Conservation (phyloP, 1,140 invertebrate species). For the Tetramorium parvispinum region DNA sequence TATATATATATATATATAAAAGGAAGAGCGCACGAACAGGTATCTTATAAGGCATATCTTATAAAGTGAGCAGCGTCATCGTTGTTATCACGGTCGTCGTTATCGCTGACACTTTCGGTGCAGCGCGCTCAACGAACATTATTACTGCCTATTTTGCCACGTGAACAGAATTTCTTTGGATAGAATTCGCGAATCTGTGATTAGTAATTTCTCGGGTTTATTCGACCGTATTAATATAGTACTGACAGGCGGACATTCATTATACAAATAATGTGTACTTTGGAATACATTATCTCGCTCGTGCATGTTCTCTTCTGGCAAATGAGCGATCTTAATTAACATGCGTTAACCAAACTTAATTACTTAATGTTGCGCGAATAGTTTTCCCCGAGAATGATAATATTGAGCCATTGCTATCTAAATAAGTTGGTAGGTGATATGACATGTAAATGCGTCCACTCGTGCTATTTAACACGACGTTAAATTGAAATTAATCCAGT, state of each 20-base stretch:
- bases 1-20: too few relatives aligned
- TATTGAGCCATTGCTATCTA: background rate
- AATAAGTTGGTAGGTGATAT: conserved; percentile 10
- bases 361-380: conserved; percentile 27
- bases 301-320: background rate
- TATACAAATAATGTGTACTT: conserved; percentile 14
- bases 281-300: conserved; percentile 11
- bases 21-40: background rate
- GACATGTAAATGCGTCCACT: conserved; percentile 31
- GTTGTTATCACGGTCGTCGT: background rate
- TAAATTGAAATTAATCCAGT: conserved; percentile 40
- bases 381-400: conserved; percentile 9
- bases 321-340: conserved; percentile 26
- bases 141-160: background rate
- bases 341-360: conserved; percentile 25
- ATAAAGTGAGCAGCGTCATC: conserved; percentile 5
- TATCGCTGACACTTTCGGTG: background rate
- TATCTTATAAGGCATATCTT: conserved; percentile 33
- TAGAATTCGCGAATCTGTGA: background rate
- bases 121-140: background rate
- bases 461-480: conserved; percentile 26
- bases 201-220: background rate
- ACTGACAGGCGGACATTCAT: background rate
- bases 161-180: background rate
- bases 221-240: background rate